Evolutionary conservation across 2,888 invertebrate species (phyloP), one percentile per base, ranked within the genome.

Genomic region (Nebria brevicollis): DNA sequence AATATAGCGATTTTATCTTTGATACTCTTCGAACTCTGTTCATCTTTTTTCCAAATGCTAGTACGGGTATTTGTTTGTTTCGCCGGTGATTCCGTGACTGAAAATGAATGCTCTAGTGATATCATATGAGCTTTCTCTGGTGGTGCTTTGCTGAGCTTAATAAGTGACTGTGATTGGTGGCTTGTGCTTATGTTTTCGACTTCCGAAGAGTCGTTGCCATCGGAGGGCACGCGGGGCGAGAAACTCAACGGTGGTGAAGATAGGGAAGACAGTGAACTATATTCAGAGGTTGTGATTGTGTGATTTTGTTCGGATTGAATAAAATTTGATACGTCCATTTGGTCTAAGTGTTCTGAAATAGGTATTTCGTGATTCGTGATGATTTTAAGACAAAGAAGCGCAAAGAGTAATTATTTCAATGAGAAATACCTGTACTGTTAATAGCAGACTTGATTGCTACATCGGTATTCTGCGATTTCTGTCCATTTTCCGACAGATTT

Each of bases 1-100:
- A 96, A 96, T 94, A 96, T 95, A 82, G 96, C 96, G 85, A 96
- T 96, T 90, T 96, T 96, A 87, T 96, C 96, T 86, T 94, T 93
- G 79, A 96, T 95, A 86, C 95, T 95, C 84, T 93, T 93, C 88
- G 94, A 94, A 83, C 95, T 95, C 86, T 94, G 93, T 84, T 95
- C 94, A 89, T 95, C 95, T 88, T 94, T 94, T 82, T 93, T 91
- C 91, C 94, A 86, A 43, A 25, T 86, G 84, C 79, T 86, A 86
- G 83, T 84, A 77, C 77, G 82, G 74, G 54, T 72, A 72, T 70
- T 68, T 15, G 72, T 2, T 83, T 78, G 77, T 25, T 70, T 66
- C 54, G 70, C 75, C 78, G 83, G 74, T 54, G 72, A 77, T 72
- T 82, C 81, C 81, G 82, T 75, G 8, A n/a, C 15, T 68, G 68